These are phyloP conservation scores for Belonocnema kinseyi DNA, from an alignment of 1,140 invertebrate species.

Conservation along the genomic window DNA sequence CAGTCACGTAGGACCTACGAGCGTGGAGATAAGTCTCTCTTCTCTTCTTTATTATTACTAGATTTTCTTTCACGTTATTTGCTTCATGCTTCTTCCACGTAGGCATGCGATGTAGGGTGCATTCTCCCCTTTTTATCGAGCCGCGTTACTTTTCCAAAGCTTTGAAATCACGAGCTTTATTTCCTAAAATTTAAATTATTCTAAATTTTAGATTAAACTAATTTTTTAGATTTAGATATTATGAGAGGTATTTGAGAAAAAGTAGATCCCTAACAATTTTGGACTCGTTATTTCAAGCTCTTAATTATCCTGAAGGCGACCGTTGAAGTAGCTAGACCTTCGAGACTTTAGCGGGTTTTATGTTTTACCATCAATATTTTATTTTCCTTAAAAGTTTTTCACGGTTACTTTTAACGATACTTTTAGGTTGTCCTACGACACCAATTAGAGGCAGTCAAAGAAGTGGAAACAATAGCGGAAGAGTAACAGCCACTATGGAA, in stretches of 20 bases:
- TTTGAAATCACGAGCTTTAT: background rate
- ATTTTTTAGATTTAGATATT: too few species aligned
- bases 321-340: background rate
- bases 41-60: conserved; percentile 40
- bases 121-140: background rate
- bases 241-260: too few species aligned
- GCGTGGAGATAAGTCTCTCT: conserved; percentile 55
- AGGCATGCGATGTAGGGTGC: conserved; percentile 39
- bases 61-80: conserved; percentile 27
- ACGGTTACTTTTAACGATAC: conserved; percentile 46
- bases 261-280: background rate
- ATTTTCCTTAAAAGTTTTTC: background rate
- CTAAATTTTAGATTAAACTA: too few species aligned
- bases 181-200: background rate
- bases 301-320: background rate
- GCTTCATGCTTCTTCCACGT: conserved; percentile 50
- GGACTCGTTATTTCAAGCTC: background rate
- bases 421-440: conserved; percentile 78
- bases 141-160: background rate
- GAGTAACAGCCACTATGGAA: conserved; percentile 78
- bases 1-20: conserved; percentile 51
- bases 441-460: conserved; percentile 72
- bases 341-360: background rate
- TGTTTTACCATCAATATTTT: background rate
- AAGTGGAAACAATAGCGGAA: conserved; percentile 61